Conservation (phyloP, 2,888 invertebrate genomes). For the Amorpha juglandis region DNA sequence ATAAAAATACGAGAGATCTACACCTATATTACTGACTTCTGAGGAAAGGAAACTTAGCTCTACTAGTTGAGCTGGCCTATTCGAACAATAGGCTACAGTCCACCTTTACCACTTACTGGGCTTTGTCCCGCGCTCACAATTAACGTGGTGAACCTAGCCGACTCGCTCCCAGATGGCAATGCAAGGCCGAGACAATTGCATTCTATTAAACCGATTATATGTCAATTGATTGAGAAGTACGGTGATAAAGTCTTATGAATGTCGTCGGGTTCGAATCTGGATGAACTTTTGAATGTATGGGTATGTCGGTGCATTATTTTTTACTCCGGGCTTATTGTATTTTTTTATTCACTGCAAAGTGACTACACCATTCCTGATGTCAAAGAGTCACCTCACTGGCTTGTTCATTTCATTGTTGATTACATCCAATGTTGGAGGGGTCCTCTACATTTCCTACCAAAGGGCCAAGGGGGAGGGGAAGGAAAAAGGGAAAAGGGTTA, state of each 20-base stretch:
- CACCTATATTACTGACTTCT: no score
- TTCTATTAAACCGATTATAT: slow-evolving; percentile 59
- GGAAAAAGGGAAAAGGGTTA: no score
- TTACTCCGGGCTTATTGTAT: not conserved
- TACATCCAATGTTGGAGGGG: no score
- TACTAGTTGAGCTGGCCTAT: no score
- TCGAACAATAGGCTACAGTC: no score
- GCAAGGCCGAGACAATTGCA: slow-evolving; percentile 60
- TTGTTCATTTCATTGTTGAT: no score
- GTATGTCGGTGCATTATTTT: not conserved
- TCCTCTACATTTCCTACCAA: no score
- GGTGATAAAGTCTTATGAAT: slow-evolving; percentile 42
- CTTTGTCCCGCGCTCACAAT: not conserved
- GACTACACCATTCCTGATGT: no score
- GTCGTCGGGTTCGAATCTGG: slow-evolving; percentile 24
- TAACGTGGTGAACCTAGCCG: not conserved
- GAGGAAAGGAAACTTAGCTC: no score
- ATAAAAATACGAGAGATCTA: no score
- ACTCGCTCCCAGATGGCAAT: slow-evolving; percentile 39
- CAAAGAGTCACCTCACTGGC: no score
- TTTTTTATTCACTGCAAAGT: not conserved
- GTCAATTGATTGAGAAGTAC: slow-evolving; percentile 58
- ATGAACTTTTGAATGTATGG: slow-evolving; percentile 19
- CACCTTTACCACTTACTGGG: not conserved
- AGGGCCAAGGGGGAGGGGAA: no score